Evolutionary conservation across 2,888 invertebrate genomes (phyloP).

Genomic region (Amiota communis): DNA sequence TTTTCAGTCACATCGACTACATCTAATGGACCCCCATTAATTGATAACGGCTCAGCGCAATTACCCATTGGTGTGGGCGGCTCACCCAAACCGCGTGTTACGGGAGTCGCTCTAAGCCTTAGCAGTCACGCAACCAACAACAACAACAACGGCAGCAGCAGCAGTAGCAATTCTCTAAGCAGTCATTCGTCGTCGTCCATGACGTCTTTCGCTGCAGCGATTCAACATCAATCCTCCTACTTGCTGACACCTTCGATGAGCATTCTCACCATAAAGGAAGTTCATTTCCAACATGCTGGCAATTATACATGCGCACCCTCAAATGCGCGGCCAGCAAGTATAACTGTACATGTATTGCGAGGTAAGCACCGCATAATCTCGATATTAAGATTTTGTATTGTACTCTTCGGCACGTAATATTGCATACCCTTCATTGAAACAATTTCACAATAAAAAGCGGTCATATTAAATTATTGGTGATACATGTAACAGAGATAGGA

Average conservation of each 20-base stretch:
- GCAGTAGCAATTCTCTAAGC: slow-evolving; percentile 15
- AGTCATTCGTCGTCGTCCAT: background rate
- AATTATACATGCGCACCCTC: slow-evolving; percentile 88
- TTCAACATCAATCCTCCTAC: slow-evolving; percentile 62
- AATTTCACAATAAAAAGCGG: no score
- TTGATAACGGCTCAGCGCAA: slow-evolving; percentile 34
- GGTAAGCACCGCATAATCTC: slow-evolving; percentile 72
- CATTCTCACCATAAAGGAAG: slow-evolving; percentile 80
- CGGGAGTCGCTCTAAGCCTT: slow-evolving; percentile 72
- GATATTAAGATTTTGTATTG: background rate
- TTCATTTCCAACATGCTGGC: slow-evolving; percentile 80
- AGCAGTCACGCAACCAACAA: slow-evolving; percentile 73
- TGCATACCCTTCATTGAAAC: no score
- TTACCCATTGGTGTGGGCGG: background rate
- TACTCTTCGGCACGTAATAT: no score
- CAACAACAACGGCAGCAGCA: slow-evolving; percentile 34
- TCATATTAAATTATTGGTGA: no score
- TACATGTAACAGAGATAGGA: background rate
- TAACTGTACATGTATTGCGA: slow-evolving; percentile 82
- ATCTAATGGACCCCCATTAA: slow-evolving; percentile 51
- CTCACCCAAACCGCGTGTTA: background rate
- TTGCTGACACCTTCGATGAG: slow-evolving; percentile 73
- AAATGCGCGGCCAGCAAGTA: slow-evolving; percentile 83
- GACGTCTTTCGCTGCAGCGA: slow-evolving; percentile 38
- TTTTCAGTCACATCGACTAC: slow-evolving; percentile 69